Conservation (phyloP, 1,140 invertebrate species). For the Papilio xuthus region DNA sequence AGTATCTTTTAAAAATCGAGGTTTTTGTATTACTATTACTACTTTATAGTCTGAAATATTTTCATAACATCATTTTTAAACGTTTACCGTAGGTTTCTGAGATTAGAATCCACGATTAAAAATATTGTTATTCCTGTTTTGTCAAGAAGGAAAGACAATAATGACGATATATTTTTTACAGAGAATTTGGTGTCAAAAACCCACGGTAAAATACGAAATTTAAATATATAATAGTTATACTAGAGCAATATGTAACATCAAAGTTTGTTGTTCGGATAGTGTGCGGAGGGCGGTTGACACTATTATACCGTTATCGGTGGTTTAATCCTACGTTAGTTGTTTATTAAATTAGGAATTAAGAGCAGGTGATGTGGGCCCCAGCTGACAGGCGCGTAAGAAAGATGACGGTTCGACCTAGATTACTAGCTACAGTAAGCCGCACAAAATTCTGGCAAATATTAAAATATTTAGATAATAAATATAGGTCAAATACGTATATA, state of each 20-base stretch:
- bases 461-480: slow-evolving; percentile 18
- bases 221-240: neutral
- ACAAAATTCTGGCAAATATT: neutral
- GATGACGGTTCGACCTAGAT: slow-evolving; percentile 28
- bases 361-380: slow-evolving; percentile 32
- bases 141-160: too few species aligned
- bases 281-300: slow-evolving; percentile 35
- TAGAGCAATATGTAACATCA: neutral
- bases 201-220: too few species aligned
- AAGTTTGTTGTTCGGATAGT: slow-evolving; percentile 19
- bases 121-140: too few species aligned
- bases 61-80: too few species aligned
- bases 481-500: neutral
- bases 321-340: slow-evolving; percentile 40
- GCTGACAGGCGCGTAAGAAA: slow-evolving; percentile 23
- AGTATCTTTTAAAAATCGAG: too few species aligned
- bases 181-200: too few species aligned
- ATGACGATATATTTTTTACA: too few species aligned
- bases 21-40: too few species aligned
- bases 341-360: slow-evolving; percentile 41
- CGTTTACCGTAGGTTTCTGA: too few species aligned
- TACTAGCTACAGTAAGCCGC: slow-evolving; percentile 27
- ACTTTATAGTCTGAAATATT: too few species aligned
- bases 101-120: too few species aligned
- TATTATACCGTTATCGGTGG: slow-evolving; percentile 37